These are phyloP conservation scores for Sebastes taczanowskii DNA, from an alignment of 2,797 vertebrate species.

Conservation along the genomic window DNA sequence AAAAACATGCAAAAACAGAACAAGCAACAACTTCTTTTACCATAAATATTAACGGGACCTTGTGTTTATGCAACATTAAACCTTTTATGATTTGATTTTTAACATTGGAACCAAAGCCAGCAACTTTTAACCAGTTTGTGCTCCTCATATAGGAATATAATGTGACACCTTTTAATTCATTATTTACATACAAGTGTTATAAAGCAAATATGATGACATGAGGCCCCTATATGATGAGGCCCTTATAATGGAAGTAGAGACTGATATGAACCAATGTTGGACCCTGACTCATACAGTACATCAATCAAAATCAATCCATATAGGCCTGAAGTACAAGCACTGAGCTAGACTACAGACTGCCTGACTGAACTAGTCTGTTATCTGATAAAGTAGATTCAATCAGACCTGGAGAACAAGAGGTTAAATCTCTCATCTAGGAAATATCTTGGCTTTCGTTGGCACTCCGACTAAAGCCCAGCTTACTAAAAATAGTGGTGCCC, in stretches of 20 bases:
- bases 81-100: too few relatives aligned
- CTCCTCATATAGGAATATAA: background rate
- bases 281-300: background rate
- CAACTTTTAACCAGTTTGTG: background rate
- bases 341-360: background rate
- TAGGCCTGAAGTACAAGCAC: background rate
- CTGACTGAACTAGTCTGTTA: background rate
- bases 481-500: constrained; percentile 83
- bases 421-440: background rate
- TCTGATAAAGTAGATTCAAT: background rate
- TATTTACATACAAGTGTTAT: background rate
- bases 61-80: too few relatives aligned
- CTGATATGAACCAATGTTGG: background rate
- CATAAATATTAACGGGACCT: too few relatives aligned
- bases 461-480: background rate
- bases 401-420: background rate
- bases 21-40: too few relatives aligned
- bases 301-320: background rate
- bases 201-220: background rate
- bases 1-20: too few relatives aligned
- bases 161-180: background rate
- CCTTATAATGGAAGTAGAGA: background rate
- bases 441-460: constrained; percentile 1
- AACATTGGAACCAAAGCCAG: background rate
- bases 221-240: background rate